Evolutionary conservation across 2,888 invertebrate species (phyloP).

Genomic region (Ophion ellenae): DNA sequence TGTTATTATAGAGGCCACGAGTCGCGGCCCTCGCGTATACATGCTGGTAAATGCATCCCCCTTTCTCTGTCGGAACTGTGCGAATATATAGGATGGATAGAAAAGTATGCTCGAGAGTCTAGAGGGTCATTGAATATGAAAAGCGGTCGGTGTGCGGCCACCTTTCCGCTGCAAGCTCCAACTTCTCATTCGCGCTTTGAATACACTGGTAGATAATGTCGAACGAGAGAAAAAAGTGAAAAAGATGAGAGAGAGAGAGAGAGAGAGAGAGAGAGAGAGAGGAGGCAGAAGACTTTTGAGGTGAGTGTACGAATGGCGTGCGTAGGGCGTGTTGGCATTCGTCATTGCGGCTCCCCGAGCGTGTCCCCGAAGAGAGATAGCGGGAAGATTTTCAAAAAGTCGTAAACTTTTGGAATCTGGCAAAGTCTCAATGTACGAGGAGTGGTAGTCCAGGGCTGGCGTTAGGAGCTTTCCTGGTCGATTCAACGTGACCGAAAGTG

Average conservation of each 20-base stretch:
- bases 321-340: too few species aligned
- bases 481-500: slow-evolving; percentile 9
- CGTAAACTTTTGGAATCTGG: too few species aligned
- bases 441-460: background rate
- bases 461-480: background rate
- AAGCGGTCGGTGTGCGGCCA: slow-evolving; percentile 53
- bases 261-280: too few species aligned
- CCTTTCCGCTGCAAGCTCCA: slow-evolving; percentile 50
- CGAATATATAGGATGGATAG: slow-evolving; percentile 52
- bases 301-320: too few species aligned
- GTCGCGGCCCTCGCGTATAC: background rate
- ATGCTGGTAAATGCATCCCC: slow-evolving; percentile 33
- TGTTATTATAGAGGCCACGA: slow-evolving; percentile 18
- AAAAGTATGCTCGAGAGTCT: slow-evolving; percentile 63
- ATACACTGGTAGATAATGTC: slow-evolving; percentile 62
- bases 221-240: slow-evolving; percentile 41
- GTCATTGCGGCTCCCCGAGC: too few species aligned
- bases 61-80: slow-evolving; percentile 58
- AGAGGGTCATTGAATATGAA: slow-evolving; percentile 65
- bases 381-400: too few species aligned
- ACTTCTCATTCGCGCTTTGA: slow-evolving; percentile 58
- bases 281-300: too few species aligned
- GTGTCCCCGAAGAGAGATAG: too few species aligned
- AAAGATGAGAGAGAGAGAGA: background rate
- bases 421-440: background rate